phyloP scores from a whole-genome alignment of 2,113 vertebrate species.

The Hirundichthys speculiger region DNA sequence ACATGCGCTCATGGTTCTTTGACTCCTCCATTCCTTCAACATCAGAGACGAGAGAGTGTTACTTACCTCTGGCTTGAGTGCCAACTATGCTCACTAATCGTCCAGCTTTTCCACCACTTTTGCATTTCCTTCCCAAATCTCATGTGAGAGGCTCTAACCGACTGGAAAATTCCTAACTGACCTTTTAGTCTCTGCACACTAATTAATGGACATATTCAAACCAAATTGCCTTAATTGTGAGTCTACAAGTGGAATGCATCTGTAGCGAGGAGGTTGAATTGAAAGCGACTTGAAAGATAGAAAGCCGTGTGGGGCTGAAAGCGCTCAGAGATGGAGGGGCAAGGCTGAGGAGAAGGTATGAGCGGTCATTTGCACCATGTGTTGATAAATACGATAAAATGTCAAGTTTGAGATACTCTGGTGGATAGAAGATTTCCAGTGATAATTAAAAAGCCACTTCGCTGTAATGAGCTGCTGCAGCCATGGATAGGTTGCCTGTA shows the following conservation, averaged over 20 bases:
- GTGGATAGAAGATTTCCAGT: slow-evolving; percentile 89
- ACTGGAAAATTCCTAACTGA: slow-evolving; percentile 96
- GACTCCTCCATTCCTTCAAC: slow-evolving; percentile 39
- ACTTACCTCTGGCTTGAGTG: slow-evolving; percentile 46
- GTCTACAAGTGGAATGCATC: slow-evolving; percentile 88
- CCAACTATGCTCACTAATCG: slow-evolving; percentile 79
- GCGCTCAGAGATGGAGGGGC: slow-evolving; percentile 84
- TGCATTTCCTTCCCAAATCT: slow-evolving; percentile 85
- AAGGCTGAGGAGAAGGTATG: slow-evolving; percentile 85
- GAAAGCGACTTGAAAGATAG: slow-evolving; percentile 84
- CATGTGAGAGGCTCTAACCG: slow-evolving; percentile 93
- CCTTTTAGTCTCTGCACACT: slow-evolving; percentile 93
- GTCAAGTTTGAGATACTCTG: slow-evolving; percentile 93
- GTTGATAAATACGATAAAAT: slow-evolving; percentile 98
- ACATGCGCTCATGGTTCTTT: slow-evolving; percentile 7
- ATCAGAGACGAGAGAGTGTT: slow-evolving; percentile 27
- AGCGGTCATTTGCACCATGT: slow-evolving; percentile 92
- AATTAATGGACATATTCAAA: slow-evolving; percentile 99
- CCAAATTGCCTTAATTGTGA: slow-evolving; percentile 99
- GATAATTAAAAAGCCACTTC: slow-evolving; percentile 82
- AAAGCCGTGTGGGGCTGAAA: slow-evolving; percentile 60
- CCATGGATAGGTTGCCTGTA: background rate
- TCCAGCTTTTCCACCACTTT: slow-evolving; percentile 70
- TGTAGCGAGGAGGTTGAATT: slow-evolving; percentile 88
- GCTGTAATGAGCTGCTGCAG: slow-evolving; percentile 62